Evolutionary conservation across 2,797 vertebrate genomes (phyloP).

Genomic region (Siniperca obscura): DNA sequence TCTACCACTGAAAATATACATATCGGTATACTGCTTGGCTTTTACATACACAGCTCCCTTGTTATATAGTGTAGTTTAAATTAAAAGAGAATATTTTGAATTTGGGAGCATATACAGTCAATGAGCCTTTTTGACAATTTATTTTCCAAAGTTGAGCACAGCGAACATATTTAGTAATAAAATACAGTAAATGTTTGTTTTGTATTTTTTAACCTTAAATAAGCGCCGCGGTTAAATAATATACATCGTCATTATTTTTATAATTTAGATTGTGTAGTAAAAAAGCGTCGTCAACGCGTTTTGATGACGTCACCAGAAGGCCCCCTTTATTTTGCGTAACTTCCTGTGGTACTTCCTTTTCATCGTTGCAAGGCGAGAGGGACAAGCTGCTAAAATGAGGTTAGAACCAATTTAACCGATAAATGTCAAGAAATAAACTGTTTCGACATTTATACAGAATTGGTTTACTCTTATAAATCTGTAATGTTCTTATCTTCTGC

Average conservation of each 20-base stretch:
- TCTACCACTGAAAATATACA: background rate
- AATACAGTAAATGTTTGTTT: background rate
- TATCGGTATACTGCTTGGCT: background rate
- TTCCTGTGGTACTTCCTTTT: conserved; percentile 80
- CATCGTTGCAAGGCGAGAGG: conserved; percentile 67
- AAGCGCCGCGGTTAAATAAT: background rate
- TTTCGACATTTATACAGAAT: accelerated
- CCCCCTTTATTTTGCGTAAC: conserved; percentile 75
- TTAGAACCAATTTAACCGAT: background rate
- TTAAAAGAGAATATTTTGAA: background rate
- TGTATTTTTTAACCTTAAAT: background rate
- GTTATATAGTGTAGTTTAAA: background rate
- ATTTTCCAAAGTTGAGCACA: background rate
- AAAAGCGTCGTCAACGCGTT: background rate
- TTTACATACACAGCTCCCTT: background rate
- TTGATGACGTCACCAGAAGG: conserved; percentile 7
- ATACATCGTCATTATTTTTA: background rate
- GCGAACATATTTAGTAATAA: too few species aligned
- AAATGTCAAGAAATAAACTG: accelerated
- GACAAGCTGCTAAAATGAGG: conserved; percentile 81
- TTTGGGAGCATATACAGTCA: background rate
- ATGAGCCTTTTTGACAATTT: background rate
- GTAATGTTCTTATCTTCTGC: accelerated
- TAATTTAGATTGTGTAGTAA: background rate
- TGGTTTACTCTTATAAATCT: accelerated